phyloP scores from a whole-genome alignment of 2,113 vertebrate species.

The Poeciliopsis retropinna region DNA sequence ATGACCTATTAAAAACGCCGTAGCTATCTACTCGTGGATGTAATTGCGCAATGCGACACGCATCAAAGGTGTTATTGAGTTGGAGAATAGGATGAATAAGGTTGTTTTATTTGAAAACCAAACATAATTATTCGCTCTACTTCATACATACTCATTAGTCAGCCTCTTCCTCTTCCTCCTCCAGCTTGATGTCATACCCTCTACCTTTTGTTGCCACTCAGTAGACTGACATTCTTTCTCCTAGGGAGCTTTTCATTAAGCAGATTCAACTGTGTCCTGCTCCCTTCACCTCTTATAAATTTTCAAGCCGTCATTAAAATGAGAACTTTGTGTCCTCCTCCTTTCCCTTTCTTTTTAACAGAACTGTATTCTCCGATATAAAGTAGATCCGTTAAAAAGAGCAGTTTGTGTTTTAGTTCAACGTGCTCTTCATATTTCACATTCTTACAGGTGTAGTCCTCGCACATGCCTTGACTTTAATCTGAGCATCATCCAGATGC shows the following conservation, averaged over 20 bases:
- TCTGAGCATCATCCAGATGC: neutral
- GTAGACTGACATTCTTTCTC: conserved; percentile 1
- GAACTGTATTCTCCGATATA: neutral
- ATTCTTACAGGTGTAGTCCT: neutral
- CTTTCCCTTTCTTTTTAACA: neutral
- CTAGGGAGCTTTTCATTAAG: conserved; percentile 3
- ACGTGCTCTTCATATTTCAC: neutral
- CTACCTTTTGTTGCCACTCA: neutral
- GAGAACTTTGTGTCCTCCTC: neutral
- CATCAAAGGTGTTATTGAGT: conserved; percentile 2
- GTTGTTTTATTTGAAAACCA: neutral
- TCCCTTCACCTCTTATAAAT: conserved; percentile 6
- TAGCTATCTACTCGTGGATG: neutral
- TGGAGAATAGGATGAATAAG: neutral
- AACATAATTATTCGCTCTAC: conserved; percentile 10
- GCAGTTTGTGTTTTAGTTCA: neutral
- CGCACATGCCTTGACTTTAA: neutral
- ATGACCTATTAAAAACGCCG: neutral
- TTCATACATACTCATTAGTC: neutral
- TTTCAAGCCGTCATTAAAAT: conserved; percentile 10
- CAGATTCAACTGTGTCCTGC: conserved; percentile 4
- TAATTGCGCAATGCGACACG: neutral
- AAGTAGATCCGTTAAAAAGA: neutral
- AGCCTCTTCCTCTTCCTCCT: neutral
- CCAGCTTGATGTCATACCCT: neutral